Evolutionary conservation across 2,888 invertebrate species (phyloP), one percentile per base, ranked within the genome.

Genomic region (Resseliella maxima): DNA sequence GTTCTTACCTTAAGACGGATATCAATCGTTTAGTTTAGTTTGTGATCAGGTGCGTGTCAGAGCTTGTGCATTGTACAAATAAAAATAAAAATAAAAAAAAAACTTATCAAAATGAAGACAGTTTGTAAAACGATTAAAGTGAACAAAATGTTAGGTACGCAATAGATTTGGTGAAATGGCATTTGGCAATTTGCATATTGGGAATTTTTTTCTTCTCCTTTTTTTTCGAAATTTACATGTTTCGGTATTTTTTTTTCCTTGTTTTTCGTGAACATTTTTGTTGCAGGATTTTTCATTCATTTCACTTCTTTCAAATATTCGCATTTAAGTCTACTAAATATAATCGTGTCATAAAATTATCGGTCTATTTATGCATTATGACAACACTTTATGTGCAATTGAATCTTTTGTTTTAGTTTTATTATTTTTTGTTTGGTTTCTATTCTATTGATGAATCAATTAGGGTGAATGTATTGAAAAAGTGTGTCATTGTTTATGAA

Each of bases 11-110:
- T 83, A 38, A 36, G 38, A 38, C 38, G 24, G n/a, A 1, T 83
- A 38, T 36, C n/a, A 24, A 83, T 38, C 24, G 83, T 83, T 83
- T 38, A 83, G 83, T 83, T 83, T 38, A 83, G 83, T 83, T 83
- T 38, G 36, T 38, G 83, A 83, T 83, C 83, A 83, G 83, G 83
- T 83, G 83, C 83, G 38, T 38, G n/a, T 12, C 83, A 83, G 38
- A 83, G 31, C 72, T 31, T 72, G 72, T 83, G 46, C 46, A 50
- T 15, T 18, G 8, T 6, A 1, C 8, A 50, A 50, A 15, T 31
- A 27, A 35, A 27, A 8, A 24, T 27, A 8, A 2, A 27, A n/a
- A 27, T n/a, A 27, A 0, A 3, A 24, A n/a, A 24, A 59, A 72
- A 15, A 12, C 35, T 5, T 15, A 5, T 12, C 31, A 72, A 27